Conservation (phyloP, 2,888 invertebrate species). For the Pocota personata region DNA sequence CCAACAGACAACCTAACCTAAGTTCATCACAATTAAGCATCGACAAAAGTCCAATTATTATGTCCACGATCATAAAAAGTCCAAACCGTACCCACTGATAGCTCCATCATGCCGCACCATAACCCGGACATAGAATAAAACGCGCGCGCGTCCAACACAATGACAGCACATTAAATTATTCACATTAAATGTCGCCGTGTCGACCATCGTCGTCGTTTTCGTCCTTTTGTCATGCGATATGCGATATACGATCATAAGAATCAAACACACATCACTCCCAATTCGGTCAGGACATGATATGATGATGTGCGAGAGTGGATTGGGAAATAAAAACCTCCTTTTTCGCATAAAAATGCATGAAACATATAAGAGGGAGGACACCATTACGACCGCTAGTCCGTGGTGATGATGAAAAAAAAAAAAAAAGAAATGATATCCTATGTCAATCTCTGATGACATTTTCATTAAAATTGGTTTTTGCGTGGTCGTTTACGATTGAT, state of each 20-base stretch:
- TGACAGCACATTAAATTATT: conserved; percentile 70
- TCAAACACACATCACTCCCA: conserved; percentile 54
- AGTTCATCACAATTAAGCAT: conserved; percentile 71
- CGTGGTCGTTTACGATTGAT: conserved; percentile 74
- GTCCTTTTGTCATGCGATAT: conserved; percentile 39
- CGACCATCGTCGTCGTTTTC: background rate
- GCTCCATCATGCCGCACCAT: conserved; percentile 45
- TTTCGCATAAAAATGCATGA: conserved; percentile 49
- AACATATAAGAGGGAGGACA: conserved; percentile 41
- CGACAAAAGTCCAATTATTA: conserved; percentile 70
- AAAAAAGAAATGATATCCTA: conserved; percentile 61
- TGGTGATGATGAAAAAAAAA: conserved; percentile 16
- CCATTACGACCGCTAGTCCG: conserved; percentile 55
- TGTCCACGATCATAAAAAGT: conserved; percentile 66
- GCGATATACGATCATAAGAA: conserved; percentile 64
- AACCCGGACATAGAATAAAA: conserved; percentile 29
- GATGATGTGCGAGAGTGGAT: background rate
- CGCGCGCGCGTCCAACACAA: conserved; percentile 45
- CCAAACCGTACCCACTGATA: conserved; percentile 48
- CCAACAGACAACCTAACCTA: conserved; percentile 50
- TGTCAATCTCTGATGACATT: conserved; percentile 75
- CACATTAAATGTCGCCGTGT: conserved; percentile 52
- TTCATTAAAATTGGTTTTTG: conserved; percentile 74
- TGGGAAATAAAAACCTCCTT: conserved; percentile 29
- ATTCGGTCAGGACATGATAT: background rate